A percentile compares a stretch with the other conserved stretches of the same genome.
These are phyloP conservation scores for Brevipalpus yothersi DNA, from an alignment of 1,140 invertebrate species.

Conservation along the genomic window DNA sequence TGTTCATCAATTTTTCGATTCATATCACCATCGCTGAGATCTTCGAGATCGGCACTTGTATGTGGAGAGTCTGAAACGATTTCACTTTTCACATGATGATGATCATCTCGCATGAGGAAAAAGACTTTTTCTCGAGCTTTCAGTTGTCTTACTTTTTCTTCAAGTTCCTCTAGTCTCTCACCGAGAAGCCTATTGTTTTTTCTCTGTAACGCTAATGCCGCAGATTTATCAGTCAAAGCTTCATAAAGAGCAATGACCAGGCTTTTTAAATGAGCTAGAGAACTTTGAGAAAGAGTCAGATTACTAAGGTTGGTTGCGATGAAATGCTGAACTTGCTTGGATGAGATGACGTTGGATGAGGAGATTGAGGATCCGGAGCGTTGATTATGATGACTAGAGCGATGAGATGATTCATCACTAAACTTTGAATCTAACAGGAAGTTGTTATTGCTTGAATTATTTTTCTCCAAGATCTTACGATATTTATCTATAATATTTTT, in stretches of 20 bases:
- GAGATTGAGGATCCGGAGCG: not conserved
- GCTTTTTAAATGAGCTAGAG: conserved; percentile 41
- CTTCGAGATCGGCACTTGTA: not conserved
- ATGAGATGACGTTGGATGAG: conserved; percentile 3
- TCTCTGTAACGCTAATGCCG: conserved; percentile 51
- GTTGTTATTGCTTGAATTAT: conserved; percentile 18
- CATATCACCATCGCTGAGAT: not conserved
- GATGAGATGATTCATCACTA: not conserved
- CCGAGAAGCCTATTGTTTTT: conserved; percentile 40
- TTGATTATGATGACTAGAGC: not conserved
- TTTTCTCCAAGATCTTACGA: conserved; percentile 23
- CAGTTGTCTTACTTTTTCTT: conserved; percentile 1
- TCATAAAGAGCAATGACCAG: conserved; percentile 49
- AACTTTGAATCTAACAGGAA: conserved; percentile 14
- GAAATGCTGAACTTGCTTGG: conserved; percentile 20
- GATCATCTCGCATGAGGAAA: not conserved
- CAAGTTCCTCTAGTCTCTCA: conserved; percentile 4
- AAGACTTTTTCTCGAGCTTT: conserved; percentile 2
- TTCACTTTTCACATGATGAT: not conserved
- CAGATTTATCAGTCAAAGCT: conserved; percentile 53
- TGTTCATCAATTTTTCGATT: not conserved
- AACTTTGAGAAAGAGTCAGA: conserved; percentile 38
- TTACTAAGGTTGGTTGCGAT: conserved; percentile 23
- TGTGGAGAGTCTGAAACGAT: not conserved
- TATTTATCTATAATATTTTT: conserved; percentile 23